phyloP scores from a whole-genome alignment of 2,797 vertebrate species.

The Pantherophis alleghaniensis region DNA sequence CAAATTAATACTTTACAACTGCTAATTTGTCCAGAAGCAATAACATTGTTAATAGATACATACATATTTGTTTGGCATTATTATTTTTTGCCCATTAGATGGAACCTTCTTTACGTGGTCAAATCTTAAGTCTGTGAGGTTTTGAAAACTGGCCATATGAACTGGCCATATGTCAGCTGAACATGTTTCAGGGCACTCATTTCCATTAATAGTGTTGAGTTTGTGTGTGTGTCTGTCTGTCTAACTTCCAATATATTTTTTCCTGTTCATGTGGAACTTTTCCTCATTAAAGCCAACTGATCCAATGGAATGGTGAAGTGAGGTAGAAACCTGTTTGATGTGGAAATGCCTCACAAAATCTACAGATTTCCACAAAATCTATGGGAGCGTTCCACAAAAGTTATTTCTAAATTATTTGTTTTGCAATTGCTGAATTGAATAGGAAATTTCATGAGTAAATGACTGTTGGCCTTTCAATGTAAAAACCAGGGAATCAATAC shows the following conservation, averaged over 20 bases:
- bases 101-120: too few relatives aligned
- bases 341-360: background rate
- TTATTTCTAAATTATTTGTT: background rate
- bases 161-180: background rate
- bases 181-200: background rate
- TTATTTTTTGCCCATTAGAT: constrained; percentile 11
- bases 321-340: background rate
- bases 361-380: background rate
- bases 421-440: background rate
- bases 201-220: background rate
- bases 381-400: background rate
- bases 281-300: background rate
- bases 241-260: background rate
- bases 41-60: constrained; percentile 11
- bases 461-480: background rate
- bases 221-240: background rate
- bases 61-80: constrained; percentile 31
- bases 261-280: background rate
- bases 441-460: background rate
- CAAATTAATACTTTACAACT: constrained; percentile 26
- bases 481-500: background rate
- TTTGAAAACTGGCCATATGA: background rate
- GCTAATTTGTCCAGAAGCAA: background rate
- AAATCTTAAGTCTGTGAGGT: background rate
- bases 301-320: background rate